A percentile compares a stretch with the other conserved stretches of the same genome.
These are phyloP conservation scores for Heliangelus exortis DNA, from an alignment of 2,797 vertebrate genomes.

Conservation along the genomic window DNA sequence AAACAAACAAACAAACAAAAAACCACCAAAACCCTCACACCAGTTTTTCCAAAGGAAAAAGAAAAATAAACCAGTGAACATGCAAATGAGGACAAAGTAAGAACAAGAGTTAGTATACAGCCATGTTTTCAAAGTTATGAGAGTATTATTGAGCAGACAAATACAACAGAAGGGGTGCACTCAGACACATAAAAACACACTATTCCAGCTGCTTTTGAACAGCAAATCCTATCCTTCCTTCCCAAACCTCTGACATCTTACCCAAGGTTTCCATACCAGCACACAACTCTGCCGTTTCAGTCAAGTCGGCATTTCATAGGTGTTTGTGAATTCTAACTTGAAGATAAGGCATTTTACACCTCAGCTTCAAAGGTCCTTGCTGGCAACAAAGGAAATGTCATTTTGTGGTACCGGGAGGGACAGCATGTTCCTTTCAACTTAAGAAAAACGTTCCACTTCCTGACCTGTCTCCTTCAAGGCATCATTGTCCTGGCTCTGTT, in stretches of 20 bases:
- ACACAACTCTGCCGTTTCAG: not conserved
- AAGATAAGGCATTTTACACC: not conserved
- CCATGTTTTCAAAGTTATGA: not conserved
- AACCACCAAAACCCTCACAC: too few species aligned
- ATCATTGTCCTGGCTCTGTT: not conserved
- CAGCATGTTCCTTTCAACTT: not conserved
- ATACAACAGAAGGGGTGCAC: not conserved
- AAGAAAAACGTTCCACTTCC: not conserved
- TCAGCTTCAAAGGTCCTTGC: not conserved
- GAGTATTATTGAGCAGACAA: not conserved
- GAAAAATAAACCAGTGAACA: not conserved
- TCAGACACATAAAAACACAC: not conserved
- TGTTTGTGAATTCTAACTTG: not conserved
- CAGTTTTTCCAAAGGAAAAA: not conserved
- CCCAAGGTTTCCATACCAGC: not conserved
- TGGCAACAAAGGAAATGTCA: not conserved
- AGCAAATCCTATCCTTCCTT: not conserved
- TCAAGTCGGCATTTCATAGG: not conserved
- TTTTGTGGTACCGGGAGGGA: not conserved
- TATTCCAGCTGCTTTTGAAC: not conserved
- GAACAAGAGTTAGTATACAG: not conserved
- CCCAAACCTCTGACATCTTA: not conserved
- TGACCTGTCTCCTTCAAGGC: not conserved
- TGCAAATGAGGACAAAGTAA: slow-evolving; percentile 4
- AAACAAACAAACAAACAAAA: too few species aligned